phyloP scores from a whole-genome alignment of 2,113 vertebrate genomes.

The Protobothrops mucrosquamatus region DNA sequence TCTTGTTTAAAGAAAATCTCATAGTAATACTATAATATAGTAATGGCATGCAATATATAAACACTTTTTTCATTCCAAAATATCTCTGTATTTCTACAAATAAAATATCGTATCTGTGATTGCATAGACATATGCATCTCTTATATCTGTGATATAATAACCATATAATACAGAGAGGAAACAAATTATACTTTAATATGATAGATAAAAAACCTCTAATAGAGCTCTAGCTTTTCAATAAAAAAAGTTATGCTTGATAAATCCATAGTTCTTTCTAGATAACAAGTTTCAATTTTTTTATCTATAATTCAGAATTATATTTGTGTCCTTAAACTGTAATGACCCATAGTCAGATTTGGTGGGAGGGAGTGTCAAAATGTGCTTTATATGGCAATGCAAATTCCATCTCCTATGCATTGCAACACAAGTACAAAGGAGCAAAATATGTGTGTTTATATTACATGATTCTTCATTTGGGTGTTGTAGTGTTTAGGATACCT shows the following conservation, averaged over 20 bases:
- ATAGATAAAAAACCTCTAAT: not conserved
- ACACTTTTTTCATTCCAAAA: not conserved
- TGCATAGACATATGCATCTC: not conserved
- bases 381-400: not conserved
- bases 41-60: not conserved
- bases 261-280: not conserved
- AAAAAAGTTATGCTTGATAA: not conserved
- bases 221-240: not conserved
- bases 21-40: not conserved
- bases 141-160: not conserved
- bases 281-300: not conserved
- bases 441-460: not conserved
- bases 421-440: not conserved
- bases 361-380: not conserved
- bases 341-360: not conserved
- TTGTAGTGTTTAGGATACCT: not conserved
- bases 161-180: not conserved
- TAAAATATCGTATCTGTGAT: not conserved
- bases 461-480: not conserved
- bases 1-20: not conserved
- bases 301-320: not conserved
- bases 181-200: not conserved
- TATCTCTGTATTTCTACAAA: not conserved
- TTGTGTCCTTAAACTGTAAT: not conserved
- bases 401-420: not conserved